Conservation (phyloP, 2,888 invertebrate genomes). For the Emmelina monodactyla region DNA sequence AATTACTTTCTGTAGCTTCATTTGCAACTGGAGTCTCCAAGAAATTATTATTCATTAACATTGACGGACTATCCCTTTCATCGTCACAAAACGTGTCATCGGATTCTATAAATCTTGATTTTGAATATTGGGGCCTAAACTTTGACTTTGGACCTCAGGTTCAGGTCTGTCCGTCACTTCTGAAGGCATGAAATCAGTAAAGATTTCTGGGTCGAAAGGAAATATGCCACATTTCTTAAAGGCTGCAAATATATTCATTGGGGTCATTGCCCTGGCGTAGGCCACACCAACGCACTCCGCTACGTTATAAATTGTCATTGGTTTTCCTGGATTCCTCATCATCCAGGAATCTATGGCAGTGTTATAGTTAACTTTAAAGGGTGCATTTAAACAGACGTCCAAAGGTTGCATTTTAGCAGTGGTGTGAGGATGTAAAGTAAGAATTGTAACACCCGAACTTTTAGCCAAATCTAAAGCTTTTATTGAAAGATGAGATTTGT, state of each 20-base stretch:
- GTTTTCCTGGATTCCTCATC: constrained; percentile 14
- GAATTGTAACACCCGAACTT: constrained; percentile 14
- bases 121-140: background rate
- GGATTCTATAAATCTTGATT: background rate
- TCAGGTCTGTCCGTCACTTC: constrained; percentile 12
- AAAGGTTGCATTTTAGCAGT: constrained; percentile 17
- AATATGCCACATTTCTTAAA: constrained; percentile 12
- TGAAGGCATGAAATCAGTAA: constrained; percentile 13
- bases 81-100: too few relatives aligned
- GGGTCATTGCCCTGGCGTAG: constrained; percentile 18
- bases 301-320: constrained; percentile 15
- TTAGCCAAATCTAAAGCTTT: constrained; percentile 17
- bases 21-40: too few relatives aligned
- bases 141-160: too few relatives aligned
- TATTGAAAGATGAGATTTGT: constrained; percentile 11
- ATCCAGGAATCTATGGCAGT: constrained; percentile 17
- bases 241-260: constrained; percentile 15
- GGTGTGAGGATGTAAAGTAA: constrained; percentile 17
- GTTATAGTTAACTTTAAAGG: constrained; percentile 16
- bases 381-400: constrained; percentile 16
- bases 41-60: too few relatives aligned
- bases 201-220: constrained; percentile 11
- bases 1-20: background rate
- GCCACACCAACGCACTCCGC: constrained; percentile 16
- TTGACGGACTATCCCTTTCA: too few relatives aligned